Conservation (phyloP, 2,113 vertebrate species). For the human region GRCh38 chr17:11346501-11347000, state of each 20-base stretch:
- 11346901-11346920: neutral
- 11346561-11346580: neutral
- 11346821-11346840: neutral
- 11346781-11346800: neutral
- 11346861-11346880: neutral
- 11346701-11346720: neutral
- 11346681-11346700: neutral
- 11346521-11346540: neutral
- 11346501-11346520: constrained; percentile 21
- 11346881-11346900: neutral
- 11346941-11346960: neutral
- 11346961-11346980: neutral
- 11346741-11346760: neutral
- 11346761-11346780: neutral
- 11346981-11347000: neutral
- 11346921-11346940: neutral
- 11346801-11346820: neutral
- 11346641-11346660: neutral
- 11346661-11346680: neutral
- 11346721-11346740: neutral
- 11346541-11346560: neutral
- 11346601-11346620: neutral
- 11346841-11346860: neutral
- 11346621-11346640: neutral
- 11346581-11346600: neutral